Percentiles rank a stretch among this genome's conserved stretches.
Evolutionary conservation across 2,888 invertebrate species (phyloP).

Genomic region (Alloplasta piceator): DNA sequence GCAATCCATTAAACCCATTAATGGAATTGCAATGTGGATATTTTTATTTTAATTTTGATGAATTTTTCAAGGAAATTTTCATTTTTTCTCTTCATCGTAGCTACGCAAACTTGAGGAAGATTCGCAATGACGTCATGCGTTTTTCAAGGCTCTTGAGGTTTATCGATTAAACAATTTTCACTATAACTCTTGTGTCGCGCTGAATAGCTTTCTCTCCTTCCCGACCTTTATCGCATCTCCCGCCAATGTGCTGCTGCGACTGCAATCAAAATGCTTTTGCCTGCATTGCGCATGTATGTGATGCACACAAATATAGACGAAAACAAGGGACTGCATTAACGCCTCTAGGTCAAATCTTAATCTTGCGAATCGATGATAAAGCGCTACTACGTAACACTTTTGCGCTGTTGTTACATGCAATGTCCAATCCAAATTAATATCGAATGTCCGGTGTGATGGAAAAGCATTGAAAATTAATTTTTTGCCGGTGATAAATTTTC

Average conservation of each 20-base stretch:
- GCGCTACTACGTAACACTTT: conserved; percentile 17
- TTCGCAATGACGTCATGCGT: conserved; percentile 51
- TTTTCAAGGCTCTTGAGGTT: conserved; percentile 67
- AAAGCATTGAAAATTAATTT: too few relatives aligned
- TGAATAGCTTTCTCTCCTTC: conserved; percentile 50
- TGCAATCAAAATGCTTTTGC: conserved; percentile 11
- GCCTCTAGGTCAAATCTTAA: conserved; percentile 49
- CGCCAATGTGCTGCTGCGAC: conserved; percentile 29
- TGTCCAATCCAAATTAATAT: too few relatives aligned
- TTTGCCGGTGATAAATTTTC: too few relatives aligned
- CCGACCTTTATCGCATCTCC: conserved; percentile 60
- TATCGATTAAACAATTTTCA: conserved; percentile 67
- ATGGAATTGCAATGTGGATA: too few relatives aligned
- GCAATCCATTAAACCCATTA: too few relatives aligned
- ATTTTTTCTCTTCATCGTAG: neutral
- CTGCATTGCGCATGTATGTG: neutral
- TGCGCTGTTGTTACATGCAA: too few relatives aligned
- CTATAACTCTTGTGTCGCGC: conserved; percentile 23
- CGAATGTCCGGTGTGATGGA: too few relatives aligned
- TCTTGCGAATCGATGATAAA: conserved; percentile 45
- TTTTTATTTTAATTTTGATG: neutral
- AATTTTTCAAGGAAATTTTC: neutral
- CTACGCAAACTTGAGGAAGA: conserved; percentile 14
- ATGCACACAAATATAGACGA: neutral
- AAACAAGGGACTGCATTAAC: neutral